These are phyloP conservation scores for Drosophila yooni DNA, from an alignment of 2,888 invertebrate species.

Conservation along the genomic window DNA sequence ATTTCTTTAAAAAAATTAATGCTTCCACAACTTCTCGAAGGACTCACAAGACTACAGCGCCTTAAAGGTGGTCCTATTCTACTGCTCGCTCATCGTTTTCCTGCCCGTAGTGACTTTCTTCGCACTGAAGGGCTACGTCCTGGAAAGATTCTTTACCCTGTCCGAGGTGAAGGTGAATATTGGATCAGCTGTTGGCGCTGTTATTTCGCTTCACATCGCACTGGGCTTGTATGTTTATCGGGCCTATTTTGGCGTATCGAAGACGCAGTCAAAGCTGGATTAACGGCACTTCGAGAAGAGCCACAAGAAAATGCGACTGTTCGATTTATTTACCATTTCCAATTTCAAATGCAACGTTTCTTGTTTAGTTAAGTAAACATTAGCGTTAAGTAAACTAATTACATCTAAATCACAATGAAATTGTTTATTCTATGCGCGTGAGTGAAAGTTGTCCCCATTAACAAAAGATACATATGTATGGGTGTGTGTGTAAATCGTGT, in stretches of 20 bases:
- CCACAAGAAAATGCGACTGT: constrained; percentile 21
- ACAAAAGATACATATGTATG: background rate
- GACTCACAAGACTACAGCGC: constrained; percentile 88
- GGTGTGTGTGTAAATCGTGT: constrained; percentile 46
- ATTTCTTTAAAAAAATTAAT: background rate
- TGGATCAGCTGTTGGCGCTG: constrained; percentile 91
- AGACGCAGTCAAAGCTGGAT: constrained; percentile 56
- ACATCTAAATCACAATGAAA: constrained; percentile 23
- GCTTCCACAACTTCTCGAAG: constrained; percentile 52
- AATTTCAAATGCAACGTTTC: constrained; percentile 63
- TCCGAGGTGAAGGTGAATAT: constrained; percentile 89
- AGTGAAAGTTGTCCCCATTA: constrained; percentile 51
- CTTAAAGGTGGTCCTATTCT: constrained; percentile 91
- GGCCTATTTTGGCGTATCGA: constrained; percentile 88
- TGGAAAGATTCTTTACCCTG: constrained; percentile 88
- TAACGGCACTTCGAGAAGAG: constrained; percentile 30
- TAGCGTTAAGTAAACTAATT: constrained; percentile 61
- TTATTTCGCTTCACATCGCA: constrained; percentile 90
- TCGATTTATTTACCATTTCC: constrained; percentile 44
- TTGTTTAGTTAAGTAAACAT: constrained; percentile 48
- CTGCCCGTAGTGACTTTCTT: constrained; percentile 92
- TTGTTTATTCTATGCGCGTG: constrained; percentile 13
- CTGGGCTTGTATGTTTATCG: constrained; percentile 91
- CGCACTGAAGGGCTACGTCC: constrained; percentile 88
- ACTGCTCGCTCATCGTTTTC: constrained; percentile 91